Conservation (phyloP, 2,888 invertebrate species). For the Biston stratarius region DNA sequence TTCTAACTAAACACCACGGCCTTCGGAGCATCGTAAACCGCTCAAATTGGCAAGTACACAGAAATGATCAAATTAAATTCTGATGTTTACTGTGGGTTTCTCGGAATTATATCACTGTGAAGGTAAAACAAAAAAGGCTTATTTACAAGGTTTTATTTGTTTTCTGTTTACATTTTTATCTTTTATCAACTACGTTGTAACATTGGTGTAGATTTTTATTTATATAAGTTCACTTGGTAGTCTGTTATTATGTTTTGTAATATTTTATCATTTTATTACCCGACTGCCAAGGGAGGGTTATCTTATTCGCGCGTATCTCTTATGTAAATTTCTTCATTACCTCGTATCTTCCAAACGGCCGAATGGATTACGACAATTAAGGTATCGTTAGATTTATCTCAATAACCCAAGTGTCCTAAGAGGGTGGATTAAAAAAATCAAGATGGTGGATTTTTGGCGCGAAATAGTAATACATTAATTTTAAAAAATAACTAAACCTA, state of each 20-base stretch:
- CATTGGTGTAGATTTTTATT: constrained; percentile 13
- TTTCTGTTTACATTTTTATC: constrained; percentile 24
- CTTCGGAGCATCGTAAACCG: constrained; percentile 4
- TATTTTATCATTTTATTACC: background rate
- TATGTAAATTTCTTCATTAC: too few relatives aligned
- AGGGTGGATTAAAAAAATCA: too few relatives aligned
- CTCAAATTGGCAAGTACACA: constrained; percentile 28
- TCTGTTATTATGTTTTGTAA: too few relatives aligned
- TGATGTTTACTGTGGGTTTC: constrained; percentile 22
- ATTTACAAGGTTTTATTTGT: constrained; percentile 6
- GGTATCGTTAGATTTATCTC: too few relatives aligned
- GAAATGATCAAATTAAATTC: constrained; percentile 23
- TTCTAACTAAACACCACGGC: constrained; percentile 14
- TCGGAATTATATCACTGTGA: constrained; percentile 12
- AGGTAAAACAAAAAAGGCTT: constrained; percentile 14
- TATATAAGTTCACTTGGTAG: constrained; percentile 1
- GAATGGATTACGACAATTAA: too few relatives aligned
- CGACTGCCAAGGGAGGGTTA: too few relatives aligned
- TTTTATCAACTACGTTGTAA: constrained; percentile 4
- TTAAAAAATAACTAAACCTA: too few relatives aligned
- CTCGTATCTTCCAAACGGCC: too few relatives aligned
- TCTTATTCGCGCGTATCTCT: too few relatives aligned
- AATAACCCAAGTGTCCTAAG: too few relatives aligned
- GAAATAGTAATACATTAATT: too few relatives aligned
- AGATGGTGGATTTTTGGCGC: too few relatives aligned